Conservation (phyloP, 2,888 invertebrate genomes). For the Limnephilus rhombicus region DNA sequence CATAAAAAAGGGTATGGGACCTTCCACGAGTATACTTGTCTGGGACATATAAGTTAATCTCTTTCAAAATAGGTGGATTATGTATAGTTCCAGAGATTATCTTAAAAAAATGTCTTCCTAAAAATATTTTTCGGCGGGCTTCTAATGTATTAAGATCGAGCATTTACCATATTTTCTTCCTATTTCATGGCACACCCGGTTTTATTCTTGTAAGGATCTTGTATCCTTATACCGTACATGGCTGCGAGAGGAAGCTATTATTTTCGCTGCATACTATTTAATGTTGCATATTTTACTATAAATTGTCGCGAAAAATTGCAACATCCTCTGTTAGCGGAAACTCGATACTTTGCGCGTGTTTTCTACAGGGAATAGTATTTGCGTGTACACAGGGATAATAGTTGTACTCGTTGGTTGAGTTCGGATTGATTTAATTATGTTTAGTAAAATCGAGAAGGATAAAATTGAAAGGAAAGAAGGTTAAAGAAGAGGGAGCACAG, state of each 20-base stretch:
- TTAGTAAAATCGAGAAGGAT: background rate
- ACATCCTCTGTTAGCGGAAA: constrained; percentile 28
- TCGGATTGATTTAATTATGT: background rate
- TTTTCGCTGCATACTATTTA: constrained; percentile 33
- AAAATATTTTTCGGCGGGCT: too few relatives aligned
- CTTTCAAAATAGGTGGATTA: too few relatives aligned
- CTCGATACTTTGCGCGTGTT: constrained; percentile 24
- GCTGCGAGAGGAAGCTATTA: constrained; percentile 32
- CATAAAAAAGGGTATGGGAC: too few relatives aligned
- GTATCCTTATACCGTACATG: background rate
- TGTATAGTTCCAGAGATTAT: too few relatives aligned
- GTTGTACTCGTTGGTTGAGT: background rate
- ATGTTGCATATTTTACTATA: constrained; percentile 24
- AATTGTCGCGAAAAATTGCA: constrained; percentile 35
- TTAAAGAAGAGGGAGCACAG: too few relatives aligned
- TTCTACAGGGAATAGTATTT: background rate
- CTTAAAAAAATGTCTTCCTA: too few relatives aligned
- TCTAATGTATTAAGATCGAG: too few relatives aligned
- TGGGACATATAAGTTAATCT: too few relatives aligned
- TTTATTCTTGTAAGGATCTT: constrained; percentile 22
- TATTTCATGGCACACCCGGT: background rate
- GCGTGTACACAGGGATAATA: background rate
- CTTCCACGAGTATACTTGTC: too few relatives aligned
- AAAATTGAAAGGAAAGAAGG: too few relatives aligned
- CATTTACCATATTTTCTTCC: too few relatives aligned